Evolutionary conservation across 35 echinoderm and acorn worm species (phyloP).

Genomic region (Acanthaster planci): DNA sequence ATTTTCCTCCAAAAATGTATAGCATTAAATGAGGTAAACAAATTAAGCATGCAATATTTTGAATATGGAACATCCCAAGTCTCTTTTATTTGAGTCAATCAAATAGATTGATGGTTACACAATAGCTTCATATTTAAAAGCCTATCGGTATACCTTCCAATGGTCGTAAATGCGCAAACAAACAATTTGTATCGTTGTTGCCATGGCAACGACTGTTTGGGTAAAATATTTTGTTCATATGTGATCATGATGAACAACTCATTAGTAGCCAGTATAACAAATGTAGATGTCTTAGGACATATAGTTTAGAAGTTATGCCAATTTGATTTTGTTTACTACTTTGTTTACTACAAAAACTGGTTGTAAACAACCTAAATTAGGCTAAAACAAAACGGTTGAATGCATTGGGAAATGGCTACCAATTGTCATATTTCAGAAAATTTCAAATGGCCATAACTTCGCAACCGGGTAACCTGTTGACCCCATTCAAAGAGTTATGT

Average conservation of each 20-base stretch:
- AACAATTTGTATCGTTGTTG: neutral
- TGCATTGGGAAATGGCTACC: neutral
- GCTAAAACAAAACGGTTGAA: neutral
- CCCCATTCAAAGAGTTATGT: neutral
- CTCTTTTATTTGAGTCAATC: no score
- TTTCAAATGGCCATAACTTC: neutral
- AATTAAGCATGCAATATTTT: neutral
- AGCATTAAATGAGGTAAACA: neutral
- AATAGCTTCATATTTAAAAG: neutral
- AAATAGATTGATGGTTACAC: neutral
- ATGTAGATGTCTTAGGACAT: neutral
- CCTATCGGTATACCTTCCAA: neutral
- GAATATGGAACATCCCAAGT: neutral
- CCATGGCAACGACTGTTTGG: neutral
- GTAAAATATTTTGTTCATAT: neutral
- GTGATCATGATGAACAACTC: neutral
- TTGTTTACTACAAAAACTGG: neutral
- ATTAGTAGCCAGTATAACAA: constrained; percentile 4
- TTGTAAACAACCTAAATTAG: neutral
- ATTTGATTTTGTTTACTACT: neutral
- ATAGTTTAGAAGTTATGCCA: neutral
- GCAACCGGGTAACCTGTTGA: neutral
- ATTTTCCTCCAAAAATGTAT: neutral
- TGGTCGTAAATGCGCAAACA: neutral
- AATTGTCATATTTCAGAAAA: neutral